phyloP scores from a whole-genome alignment of 2,797 vertebrate species.

The Acrocephalus scirpaceus region DNA sequence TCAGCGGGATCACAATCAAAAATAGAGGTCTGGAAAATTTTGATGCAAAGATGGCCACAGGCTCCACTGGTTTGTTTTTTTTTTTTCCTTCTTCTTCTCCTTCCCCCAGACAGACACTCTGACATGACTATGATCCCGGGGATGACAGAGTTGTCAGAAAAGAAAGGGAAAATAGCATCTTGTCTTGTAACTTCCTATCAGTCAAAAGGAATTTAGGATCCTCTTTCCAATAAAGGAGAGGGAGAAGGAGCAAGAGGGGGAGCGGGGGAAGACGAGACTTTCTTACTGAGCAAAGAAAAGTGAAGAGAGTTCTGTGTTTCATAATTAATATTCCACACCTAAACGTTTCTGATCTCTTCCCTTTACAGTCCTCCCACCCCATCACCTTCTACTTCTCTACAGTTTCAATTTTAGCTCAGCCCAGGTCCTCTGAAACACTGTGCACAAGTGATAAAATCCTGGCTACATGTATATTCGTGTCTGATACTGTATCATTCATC shows the following conservation, averaged over 20 bases:
- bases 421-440: not conserved
- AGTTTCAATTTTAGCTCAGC: conserved; percentile 10
- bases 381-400: conserved; percentile 36
- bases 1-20: conserved; percentile 88
- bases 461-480: not conserved
- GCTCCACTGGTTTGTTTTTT: conserved; percentile 70
- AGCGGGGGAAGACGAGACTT: not conserved
- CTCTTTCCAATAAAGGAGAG: conserved; percentile 62
- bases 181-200: conserved; percentile 79
- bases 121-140: conserved; percentile 84
- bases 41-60: conserved; percentile 87
- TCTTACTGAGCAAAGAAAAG: conserved; percentile 10
- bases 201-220: conserved; percentile 78
- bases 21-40: conserved; percentile 85
- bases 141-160: conserved; percentile 79
- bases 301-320: conserved; percentile 50
- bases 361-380: conserved; percentile 16
- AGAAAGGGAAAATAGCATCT: conserved; percentile 79
- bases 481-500: not conserved
- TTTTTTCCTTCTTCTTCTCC: not conserved
- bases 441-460: not conserved
- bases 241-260: conserved; percentile 9
- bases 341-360: conserved; percentile 32
- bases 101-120: conserved; percentile 77
- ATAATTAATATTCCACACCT: conserved; percentile 67